Evolutionary conservation across 1,140 invertebrate species (phyloP).

Genomic region (Cheumatopsyche charites): DNA sequence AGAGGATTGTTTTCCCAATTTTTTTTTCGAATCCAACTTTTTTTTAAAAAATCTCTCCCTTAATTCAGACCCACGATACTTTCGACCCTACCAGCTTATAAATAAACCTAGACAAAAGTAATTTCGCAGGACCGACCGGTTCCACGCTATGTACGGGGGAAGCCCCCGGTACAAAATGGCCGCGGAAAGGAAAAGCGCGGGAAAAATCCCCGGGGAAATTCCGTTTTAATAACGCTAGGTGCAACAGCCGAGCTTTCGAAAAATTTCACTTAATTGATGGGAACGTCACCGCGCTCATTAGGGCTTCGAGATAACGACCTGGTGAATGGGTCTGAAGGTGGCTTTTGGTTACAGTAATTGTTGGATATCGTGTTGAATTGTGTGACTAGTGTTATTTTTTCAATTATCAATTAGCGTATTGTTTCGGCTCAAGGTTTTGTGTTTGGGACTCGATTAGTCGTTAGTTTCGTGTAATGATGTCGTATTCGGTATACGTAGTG

Average conservation of each 20-base stretch:
- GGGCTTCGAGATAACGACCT: background rate
- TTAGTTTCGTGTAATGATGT: too few relatives aligned
- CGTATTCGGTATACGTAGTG: too few relatives aligned
- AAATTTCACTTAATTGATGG: background rate
- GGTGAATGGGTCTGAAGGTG: too few relatives aligned
- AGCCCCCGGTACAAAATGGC: background rate
- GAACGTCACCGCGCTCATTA: background rate
- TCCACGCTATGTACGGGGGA: background rate
- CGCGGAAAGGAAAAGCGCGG: constrained; percentile 10
- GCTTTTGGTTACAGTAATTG: too few relatives aligned
- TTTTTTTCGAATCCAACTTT: constrained; percentile 1
- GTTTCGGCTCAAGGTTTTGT: too few relatives aligned
- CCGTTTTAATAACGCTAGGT: constrained; percentile 26
- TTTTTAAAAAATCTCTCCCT: too few relatives aligned
- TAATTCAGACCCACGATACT: background rate
- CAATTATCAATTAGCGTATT: too few relatives aligned
- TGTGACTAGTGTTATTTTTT: too few relatives aligned
- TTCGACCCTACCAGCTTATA: constrained; percentile 4
- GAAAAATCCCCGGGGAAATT: constrained; percentile 31
- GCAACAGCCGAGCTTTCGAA: background rate
- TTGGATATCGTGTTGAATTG: too few relatives aligned
- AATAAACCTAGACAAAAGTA: constrained; percentile 38
- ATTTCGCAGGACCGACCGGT: constrained; percentile 9
- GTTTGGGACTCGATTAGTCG: too few relatives aligned
- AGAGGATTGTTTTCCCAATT: constrained; percentile 20